Base-by-base conservation (phyloP, 92 coral and sea anemone species). In the Porites rus region DNA sequence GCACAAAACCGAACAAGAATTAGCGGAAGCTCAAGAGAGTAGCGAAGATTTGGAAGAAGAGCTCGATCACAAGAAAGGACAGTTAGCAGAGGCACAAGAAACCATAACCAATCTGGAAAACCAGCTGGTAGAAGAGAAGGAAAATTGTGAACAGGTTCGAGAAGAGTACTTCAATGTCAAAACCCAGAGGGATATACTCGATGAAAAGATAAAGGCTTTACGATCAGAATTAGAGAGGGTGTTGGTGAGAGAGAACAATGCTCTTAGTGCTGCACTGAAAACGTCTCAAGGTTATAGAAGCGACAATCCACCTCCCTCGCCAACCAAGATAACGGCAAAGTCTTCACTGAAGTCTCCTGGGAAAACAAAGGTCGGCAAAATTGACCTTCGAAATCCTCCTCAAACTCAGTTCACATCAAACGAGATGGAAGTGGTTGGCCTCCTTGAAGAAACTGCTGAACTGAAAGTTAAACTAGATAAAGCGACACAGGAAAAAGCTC, bases 21-120 rank as follows among this genome's bases (percentile, higher is more conserved):
- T 86, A 21, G 69, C 73, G 60, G 87, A 85, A 17, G 86, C 91
- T n/a, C 90, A 67, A 65, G 86, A 83, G 51, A 86, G 93, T 10
- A 89, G 90, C 78, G 95, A 94, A 13, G 93, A 87, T 76, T 90
- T 94, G 76, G 96, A 94, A 56, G 95, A 94, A 38, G 98, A 94
- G 68, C 93, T 94, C 22, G 84, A 90, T 51, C 92, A 90, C 77
- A 94, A 91, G 46, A 87, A 92, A 74, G 92, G 92, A 12, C 95
- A 94, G 85, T 81, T 94, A 3, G 90, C 94, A 51, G 93, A 93
- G 53, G 94, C 96, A 10, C 93, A 94, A 76, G 86, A 85, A 83
- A 92, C 92, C 19, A 92, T 92, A 59, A 86, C 89, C 16, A 88
- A 76, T 31, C 86, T 94, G 76, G 96, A 93, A 80, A 69, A 76